These are phyloP conservation scores for Drosophila conformis DNA, from an alignment of 2,888 invertebrate genomes.

Conservation along the genomic window DNA sequence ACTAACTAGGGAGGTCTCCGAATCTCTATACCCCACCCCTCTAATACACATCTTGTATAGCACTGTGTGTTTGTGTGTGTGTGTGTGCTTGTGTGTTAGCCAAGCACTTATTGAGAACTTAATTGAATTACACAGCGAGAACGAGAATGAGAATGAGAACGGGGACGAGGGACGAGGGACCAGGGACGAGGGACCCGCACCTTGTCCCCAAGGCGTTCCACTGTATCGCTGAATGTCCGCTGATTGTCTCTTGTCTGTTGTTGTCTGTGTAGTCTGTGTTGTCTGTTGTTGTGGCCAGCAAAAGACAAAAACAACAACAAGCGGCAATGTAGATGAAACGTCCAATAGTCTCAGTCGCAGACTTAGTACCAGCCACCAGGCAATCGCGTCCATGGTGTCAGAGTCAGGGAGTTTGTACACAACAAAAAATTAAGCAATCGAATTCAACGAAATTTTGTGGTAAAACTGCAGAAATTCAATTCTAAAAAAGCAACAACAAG, in stretches of 20 bases:
- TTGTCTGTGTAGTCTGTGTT: conserved; percentile 19
- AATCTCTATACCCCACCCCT: background rate
- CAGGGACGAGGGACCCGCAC: conserved; percentile 48
- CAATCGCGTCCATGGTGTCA: conserved; percentile 29
- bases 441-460: background rate
- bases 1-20: conserved; percentile 66
- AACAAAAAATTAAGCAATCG: background rate
- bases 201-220: conserved; percentile 64
- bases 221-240: conserved; percentile 29
- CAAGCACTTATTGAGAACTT: conserved; percentile 75
- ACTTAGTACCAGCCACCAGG: conserved; percentile 29
- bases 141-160: conserved; percentile 7
- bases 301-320: conserved; percentile 54
- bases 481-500: background rate
- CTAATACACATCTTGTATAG: conserved; percentile 39
- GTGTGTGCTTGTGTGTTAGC: conserved; percentile 46
- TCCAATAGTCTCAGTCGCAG: conserved; percentile 23
- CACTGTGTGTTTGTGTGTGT: background rate
- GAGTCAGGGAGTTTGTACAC: conserved; percentile 12
- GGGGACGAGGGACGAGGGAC: conserved; percentile 7
- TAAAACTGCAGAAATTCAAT: background rate
- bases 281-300: conserved; percentile 53
- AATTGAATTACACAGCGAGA: conserved; percentile 70
- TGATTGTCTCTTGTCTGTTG: conserved; percentile 39
- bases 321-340: conserved; percentile 54